These are phyloP conservation scores for Chrysotoxum bicinctum DNA, from an alignment of 2,888 invertebrate species.

Conservation along the genomic window DNA sequence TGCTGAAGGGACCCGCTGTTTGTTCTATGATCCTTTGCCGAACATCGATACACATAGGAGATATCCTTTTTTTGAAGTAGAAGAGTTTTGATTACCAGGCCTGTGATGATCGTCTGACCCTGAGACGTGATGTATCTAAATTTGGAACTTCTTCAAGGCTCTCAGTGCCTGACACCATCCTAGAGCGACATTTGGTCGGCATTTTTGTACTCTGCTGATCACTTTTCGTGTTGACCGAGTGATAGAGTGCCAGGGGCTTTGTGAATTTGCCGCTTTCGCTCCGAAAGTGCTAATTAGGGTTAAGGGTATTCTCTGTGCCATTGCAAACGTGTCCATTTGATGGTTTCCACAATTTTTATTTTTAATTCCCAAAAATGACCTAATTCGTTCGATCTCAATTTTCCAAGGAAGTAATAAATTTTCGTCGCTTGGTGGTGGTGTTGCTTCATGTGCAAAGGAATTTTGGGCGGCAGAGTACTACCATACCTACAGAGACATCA, in stretches of 20 bases:
- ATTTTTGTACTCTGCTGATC: slow-evolving; percentile 47
- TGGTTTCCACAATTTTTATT: slow-evolving; percentile 16
- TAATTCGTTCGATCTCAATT: slow-evolving; percentile 27
- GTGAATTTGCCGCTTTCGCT: slow-evolving; percentile 52
- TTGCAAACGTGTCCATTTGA: slow-evolving; percentile 53
- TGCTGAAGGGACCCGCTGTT: slow-evolving; percentile 13
- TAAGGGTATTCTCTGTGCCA: not conserved
- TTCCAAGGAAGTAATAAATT: slow-evolving; percentile 64
- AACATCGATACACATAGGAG: not conserved
- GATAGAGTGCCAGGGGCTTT: slow-evolving; percentile 50
- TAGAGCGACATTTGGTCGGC: slow-evolving; percentile 58
- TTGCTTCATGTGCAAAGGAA: not conserved
- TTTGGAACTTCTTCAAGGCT: slow-evolving; percentile 28
- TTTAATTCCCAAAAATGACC: slow-evolving; percentile 40
- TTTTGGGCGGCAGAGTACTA: not conserved
- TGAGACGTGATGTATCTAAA: slow-evolving; percentile 52
- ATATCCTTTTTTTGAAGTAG: slow-evolving; percentile 23
- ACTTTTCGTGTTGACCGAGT: slow-evolving; percentile 42
- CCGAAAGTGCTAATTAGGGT: slow-evolving; percentile 66
- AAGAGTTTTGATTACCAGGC: slow-evolving; percentile 31
- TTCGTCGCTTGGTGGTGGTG: not conserved
- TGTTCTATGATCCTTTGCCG: slow-evolving; percentile 59
- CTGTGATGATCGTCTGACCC: slow-evolving; percentile 41
- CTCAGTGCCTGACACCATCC: not conserved
- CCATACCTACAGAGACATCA: slow-evolving; percentile 42